A percentile compares a stretch with the other conserved stretches of the same genome.
Conservation (phyloP, 2,113 vertebrate species). For the Silurus asotus region DNA sequence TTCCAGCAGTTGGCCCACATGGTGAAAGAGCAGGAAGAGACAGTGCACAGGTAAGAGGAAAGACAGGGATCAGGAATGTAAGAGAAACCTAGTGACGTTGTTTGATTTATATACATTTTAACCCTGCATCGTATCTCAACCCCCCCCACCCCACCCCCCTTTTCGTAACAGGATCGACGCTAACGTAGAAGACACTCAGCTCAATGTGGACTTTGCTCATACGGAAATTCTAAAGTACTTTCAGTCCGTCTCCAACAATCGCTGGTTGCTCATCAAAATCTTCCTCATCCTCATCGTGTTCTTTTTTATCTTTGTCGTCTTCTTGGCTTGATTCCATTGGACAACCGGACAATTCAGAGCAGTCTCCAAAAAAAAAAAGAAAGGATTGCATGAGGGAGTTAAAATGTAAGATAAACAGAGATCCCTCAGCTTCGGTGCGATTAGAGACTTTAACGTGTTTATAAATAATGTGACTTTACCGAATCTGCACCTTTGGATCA, state of each 20-base stretch:
- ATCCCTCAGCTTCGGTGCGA: not conserved
- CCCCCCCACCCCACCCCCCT: too few species aligned
- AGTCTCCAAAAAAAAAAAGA: not conserved
- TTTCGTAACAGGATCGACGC: constrained; percentile 73
- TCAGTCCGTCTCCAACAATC: constrained; percentile 79
- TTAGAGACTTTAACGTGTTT: not conserved
- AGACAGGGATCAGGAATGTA: not conserved
- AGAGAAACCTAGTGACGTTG: not conserved
- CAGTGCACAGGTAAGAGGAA: constrained; percentile 74
- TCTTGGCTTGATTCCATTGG: constrained; percentile 70
- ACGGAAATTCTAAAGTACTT: constrained; percentile 82
- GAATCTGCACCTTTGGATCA: not conserved
- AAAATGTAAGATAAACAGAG: not conserved
- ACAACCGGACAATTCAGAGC: not conserved
- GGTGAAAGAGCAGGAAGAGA: constrained; percentile 84
- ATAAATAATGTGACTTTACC: not conserved
- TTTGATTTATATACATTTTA: not conserved
- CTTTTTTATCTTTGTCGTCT: constrained; percentile 81
- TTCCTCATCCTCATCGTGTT: constrained; percentile 81
- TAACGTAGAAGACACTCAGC: constrained; percentile 76
- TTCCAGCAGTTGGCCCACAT: constrained; percentile 83
- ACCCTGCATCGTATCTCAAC: not conserved
- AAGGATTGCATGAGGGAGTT: not conserved
- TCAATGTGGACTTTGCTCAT: constrained; percentile 78
- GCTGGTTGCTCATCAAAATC: constrained; percentile 83